Evolutionary conservation across 92 coral and sea anemone species (phyloP), one percentile per base, ranked within the genome.

Genomic region (Ricordea florida): DNA sequence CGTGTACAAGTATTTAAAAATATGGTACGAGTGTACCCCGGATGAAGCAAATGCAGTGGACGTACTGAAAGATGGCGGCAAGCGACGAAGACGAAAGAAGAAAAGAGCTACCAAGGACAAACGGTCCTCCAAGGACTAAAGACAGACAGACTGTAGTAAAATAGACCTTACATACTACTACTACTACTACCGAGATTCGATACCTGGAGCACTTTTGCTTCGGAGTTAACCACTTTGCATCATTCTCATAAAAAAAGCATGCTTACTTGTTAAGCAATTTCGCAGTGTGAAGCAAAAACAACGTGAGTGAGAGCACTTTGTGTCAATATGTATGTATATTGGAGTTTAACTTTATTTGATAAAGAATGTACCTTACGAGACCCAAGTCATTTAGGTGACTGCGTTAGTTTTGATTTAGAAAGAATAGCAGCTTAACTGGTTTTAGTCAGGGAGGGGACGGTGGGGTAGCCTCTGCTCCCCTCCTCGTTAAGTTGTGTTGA

Each of bases 21-120:
- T 96, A 64, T 96, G 99, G 99, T 96, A 96, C 84, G 99, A 96
- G 78, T 96, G 99, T 72, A 71, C 89, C 38, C 96, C 99, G 60
- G 99, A 96, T 84, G 96, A 96, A 76, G 97, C 96, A 51, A 96
- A 96, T 83, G 93, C 97, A 40, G 90, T 92, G 31, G 99, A 96
- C 79, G 99, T 93, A 62, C 80, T 96, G 79, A 87, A 90, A 83
- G 99, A 96, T 11, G 99, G 99, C 0, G 97, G 97, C 31, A 96
- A 92, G 78, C 81, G 94, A 67, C 93, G 97, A 58, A 82, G 99
- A 87, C 93, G 93, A 90, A 74, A 90, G 81, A 87, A 83, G 88
- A 91, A 87, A 88, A 82, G 99, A 37, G 93, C 99, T 42, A 89
- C 97, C 44, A 96, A 96, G 78, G 99, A 96, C 40, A 96, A 94